Evolutionary conservation across 2,888 invertebrate species (phyloP).

Genomic region (Carcina quercana): DNA sequence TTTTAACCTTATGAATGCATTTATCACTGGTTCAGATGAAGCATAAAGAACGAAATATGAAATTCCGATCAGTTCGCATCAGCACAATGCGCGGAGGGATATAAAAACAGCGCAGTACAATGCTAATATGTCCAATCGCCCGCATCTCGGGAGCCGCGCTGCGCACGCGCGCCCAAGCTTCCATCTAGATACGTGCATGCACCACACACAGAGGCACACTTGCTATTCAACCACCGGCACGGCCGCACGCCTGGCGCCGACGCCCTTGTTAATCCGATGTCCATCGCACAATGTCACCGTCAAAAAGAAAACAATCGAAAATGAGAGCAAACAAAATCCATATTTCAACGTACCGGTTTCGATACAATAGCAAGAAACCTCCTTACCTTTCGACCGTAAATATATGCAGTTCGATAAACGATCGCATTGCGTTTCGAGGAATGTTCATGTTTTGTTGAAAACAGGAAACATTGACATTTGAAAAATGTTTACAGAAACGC

Average conservation of each 20-base stretch:
- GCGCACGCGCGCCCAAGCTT: conserved; percentile 26
- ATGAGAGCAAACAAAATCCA: conserved; percentile 39
- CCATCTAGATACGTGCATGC: conserved; percentile 38
- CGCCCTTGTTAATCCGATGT: conserved; percentile 60
- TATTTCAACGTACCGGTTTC: conserved; percentile 36
- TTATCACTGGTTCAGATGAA: too few species aligned
- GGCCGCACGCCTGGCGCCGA: conserved; percentile 53
- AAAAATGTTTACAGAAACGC: not conserved
- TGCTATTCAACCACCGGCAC: conserved; percentile 47
- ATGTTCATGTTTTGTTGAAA: not conserved
- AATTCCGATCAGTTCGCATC: conserved; percentile 30
- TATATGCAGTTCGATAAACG: not conserved
- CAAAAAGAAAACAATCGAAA: conserved; percentile 43
- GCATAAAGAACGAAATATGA: conserved; percentile 28
- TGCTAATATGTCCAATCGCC: conserved; percentile 46
- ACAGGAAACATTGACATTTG: not conserved
- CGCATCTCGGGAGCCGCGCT: conserved; percentile 35
- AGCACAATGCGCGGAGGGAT: conserved; percentile 26
- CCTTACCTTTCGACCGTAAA: conserved; percentile 1
- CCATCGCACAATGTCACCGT: conserved; percentile 49
- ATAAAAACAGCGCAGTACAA: conserved; percentile 33
- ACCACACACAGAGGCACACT: conserved; percentile 48
- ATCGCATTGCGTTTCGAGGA: not conserved
- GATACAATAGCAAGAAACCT: conserved; percentile 30
- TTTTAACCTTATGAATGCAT: too few species aligned